Evolutionary conservation across 2,113 vertebrate species (phyloP).

Genomic region (Zosterops lateralis): DNA sequence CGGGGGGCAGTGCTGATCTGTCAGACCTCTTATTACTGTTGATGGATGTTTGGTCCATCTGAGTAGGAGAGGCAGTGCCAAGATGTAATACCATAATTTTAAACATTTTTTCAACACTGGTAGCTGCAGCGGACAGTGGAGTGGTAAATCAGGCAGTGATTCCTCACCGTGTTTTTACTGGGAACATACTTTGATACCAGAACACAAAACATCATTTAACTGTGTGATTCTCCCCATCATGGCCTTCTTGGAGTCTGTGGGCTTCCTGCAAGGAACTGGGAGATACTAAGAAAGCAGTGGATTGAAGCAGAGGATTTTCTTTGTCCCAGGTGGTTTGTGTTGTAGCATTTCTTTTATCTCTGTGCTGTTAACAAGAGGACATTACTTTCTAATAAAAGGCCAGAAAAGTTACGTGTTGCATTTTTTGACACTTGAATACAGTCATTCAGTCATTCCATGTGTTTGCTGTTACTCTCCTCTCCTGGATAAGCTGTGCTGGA

Average conservation of each 20-base stretch:
- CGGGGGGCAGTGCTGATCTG: neutral
- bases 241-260: neutral
- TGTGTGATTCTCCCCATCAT: neutral
- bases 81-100: constrained; percentile 30
- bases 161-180: constrained; percentile 29
- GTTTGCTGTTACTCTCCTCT: neutral
- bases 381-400: constrained; percentile 79
- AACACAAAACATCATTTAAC: neutral
- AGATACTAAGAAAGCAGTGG: neutral
- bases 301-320: constrained; percentile 45
- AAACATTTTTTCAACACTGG: neutral
- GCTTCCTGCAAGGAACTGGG: neutral
- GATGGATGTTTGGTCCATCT: neutral
- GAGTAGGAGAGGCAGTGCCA: constrained; percentile 2
- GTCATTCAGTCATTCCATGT: neutral
- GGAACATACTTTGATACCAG: constrained; percentile 38
- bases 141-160: neutral
- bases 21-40: neutral
- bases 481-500: neutral
- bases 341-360: constrained; percentile 58
- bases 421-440: neutral
- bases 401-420: constrained; percentile 4
- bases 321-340: constrained; percentile 75
- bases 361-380: constrained; percentile 74
- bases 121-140: neutral